These are phyloP conservation scores for Cygnus olor DNA, from an alignment of 2,797 vertebrate species.

Conservation along the genomic window DNA sequence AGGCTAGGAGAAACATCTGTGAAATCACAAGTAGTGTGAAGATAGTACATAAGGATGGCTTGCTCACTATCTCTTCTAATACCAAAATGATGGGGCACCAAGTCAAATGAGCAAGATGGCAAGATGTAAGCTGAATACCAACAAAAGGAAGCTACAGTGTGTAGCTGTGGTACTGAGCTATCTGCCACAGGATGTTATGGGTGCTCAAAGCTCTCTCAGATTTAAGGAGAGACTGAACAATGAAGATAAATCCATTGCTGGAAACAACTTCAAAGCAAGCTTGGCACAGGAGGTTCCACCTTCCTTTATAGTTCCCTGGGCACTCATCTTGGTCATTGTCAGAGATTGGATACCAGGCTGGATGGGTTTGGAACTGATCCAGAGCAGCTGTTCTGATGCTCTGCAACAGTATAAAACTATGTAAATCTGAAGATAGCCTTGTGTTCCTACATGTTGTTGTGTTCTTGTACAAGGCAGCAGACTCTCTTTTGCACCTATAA, in stretches of 20 bases:
- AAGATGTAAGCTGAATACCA: not conserved
- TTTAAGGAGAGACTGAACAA: not conserved
- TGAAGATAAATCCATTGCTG: not conserved
- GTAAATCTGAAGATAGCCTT: not conserved
- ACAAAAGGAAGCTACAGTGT: not conserved
- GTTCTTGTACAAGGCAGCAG: not conserved
- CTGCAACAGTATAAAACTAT: not conserved
- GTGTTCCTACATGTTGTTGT: not conserved
- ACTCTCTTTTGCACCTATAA: not conserved
- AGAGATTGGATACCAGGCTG: not conserved
- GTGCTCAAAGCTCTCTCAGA: not conserved
- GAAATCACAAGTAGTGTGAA: not conserved
- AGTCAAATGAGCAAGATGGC: not conserved
- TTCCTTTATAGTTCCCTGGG: not conserved
- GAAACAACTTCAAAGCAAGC: not conserved
- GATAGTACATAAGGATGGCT: not conserved
- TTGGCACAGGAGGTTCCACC: not conserved
- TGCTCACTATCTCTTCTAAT: not conserved
- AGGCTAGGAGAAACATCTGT: not conserved
- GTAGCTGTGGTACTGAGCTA: not conserved
- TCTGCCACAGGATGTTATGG: not conserved
- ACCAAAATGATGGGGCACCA: not conserved
- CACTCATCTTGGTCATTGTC: not conserved
- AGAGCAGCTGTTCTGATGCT: not conserved
- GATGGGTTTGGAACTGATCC: not conserved